These are phyloP conservation scores for Belonocnema kinseyi DNA, from an alignment of 1,140 invertebrate genomes.

Conservation along the genomic window DNA sequence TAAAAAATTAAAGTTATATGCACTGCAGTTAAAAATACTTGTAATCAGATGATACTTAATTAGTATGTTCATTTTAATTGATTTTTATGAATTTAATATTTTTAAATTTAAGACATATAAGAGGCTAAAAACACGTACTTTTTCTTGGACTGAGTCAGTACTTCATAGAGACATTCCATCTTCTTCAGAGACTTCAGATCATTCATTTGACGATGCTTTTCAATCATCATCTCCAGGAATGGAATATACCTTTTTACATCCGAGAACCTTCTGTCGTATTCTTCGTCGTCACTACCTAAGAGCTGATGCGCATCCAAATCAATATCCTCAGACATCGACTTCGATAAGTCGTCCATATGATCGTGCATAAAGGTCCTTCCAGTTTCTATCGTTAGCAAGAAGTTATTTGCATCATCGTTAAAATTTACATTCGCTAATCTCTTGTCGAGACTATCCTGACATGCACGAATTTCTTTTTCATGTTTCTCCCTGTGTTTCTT, in stretches of 20 bases:
- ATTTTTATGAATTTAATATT: too few species aligned
- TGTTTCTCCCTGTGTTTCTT: neutral
- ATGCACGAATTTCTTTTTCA: neutral
- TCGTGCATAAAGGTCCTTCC: neutral
- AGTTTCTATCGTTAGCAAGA: neutral
- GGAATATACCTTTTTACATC: constrained; percentile 82
- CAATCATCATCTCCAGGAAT: constrained; percentile 80
- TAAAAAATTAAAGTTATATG: constrained; percentile 17
- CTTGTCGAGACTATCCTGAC: neutral
- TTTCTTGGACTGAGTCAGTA: constrained; percentile 71
- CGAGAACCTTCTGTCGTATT: constrained; percentile 79
- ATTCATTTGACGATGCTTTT: constrained; percentile 42
- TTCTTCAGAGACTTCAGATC: constrained; percentile 75
- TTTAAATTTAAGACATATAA: too few species aligned
- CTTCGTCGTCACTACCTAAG: constrained; percentile 52
- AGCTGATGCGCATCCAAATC: neutral
- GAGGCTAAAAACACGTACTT: neutral
- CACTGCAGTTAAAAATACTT: neutral
- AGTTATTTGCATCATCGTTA: neutral
- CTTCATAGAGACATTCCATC: constrained; percentile 78
- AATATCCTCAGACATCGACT: neutral
- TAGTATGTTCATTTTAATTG: too few species aligned
- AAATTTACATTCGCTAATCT: neutral
- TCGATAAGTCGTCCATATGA: neutral
- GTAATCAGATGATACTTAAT: too few species aligned